Conservation (phyloP, 35 echinoderm and acorn worm genomes). For the Eucidaris tribuloides region DNA sequence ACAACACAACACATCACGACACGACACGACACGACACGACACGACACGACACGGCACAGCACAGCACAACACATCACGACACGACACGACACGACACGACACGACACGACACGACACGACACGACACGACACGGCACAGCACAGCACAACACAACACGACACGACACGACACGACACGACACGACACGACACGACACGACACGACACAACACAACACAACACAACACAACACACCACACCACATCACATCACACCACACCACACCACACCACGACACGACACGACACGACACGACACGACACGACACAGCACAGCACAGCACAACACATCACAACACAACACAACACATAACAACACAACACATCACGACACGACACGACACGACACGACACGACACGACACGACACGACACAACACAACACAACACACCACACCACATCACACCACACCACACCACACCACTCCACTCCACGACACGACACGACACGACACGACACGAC, state of each 20-base stretch:
- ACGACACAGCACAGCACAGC: constrained; percentile 22
- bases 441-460: constrained; percentile 8
- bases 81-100: not conserved
- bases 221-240: too few species aligned
- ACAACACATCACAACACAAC: constrained; percentile 26
- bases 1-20: not conserved
- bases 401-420: constrained; percentile 18
- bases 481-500: constrained; percentile 2
- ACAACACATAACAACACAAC: constrained; percentile 12
- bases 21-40: constrained; percentile 4
- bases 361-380: not conserved
- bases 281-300: constrained; percentile 28
- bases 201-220: constrained; percentile 33
- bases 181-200: constrained; percentile 21
- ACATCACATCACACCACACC: constrained; percentile 38
- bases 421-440: constrained; percentile 14
- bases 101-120: not conserved
- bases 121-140: not conserved
- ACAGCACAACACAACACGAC: not conserved
- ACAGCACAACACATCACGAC: constrained; percentile 6
- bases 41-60: not conserved
- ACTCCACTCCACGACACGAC: not conserved
- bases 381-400: not conserved
- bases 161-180: not conserved
- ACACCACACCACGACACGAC: too few species aligned